Base-by-base conservation (phyloP, 2,888 invertebrate genomes). In the Thecophora atra region DNA sequence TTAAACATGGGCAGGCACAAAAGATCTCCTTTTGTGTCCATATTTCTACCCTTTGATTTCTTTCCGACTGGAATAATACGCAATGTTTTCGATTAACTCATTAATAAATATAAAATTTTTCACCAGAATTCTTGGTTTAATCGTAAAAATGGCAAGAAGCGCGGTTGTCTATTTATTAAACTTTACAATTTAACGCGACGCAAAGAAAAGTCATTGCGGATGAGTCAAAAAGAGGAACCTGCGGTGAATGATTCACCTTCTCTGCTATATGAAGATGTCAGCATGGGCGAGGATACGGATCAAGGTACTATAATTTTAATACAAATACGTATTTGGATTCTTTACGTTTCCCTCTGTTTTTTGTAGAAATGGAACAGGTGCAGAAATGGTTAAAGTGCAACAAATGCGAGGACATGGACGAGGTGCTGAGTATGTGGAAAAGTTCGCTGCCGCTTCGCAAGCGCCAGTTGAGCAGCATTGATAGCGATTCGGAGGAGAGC, bases 381-480 rank as follows among this genome's bases (percentile, higher is more conserved):
- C 72, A 74, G 58, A 66, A 68, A 37, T 71, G 70, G 69, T 51
- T 74, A 17, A 74, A 74, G 66, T 54, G 62, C 21, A 65, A 74
- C 58, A 74, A 74, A 67, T 73, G 66, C 56, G 73, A 73, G 37
- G 66, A 73, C 60, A 71, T 71, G 68, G 24, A 71, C 2, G 73
- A 74, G 58, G 71, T 74, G 5, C 56, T 70, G 4, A 65, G 62
- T 42, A 71, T 74, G 63, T 74, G 74, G 74, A 58, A 64, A 15
- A 56, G 70, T 30, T 66, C 71, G n/a, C 13, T 62, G 11, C 28
- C 37, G 1, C 63, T 54, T 44, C 70, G 74, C 1, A 42, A 30
- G 30, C 56, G 60, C 7, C 74, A 74, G 51, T n/a, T 68, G 8
- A 37, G 62, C 30, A 30, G 37, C 30, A 17, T 72, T 21, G 60